Evolutionary conservation across 2,797 vertebrate species (phyloP).

Genomic region (Sebastes reedi): DNA sequence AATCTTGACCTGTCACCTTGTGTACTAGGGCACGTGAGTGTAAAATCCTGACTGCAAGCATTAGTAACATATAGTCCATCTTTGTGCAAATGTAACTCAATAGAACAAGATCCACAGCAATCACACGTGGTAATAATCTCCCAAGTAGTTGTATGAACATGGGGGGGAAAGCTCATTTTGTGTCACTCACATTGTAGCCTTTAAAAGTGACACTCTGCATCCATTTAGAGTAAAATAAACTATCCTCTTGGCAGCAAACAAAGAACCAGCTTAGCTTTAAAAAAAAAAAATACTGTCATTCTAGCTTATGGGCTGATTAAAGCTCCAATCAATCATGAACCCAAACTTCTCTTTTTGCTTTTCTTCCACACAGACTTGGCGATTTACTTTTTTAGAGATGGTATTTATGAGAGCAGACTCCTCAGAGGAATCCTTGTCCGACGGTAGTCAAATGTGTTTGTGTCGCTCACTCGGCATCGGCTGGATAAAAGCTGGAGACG

Average conservation of each 20-base stretch:
- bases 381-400: conserved; percentile 14
- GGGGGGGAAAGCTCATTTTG: conserved; percentile 4
- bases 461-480: not conserved
- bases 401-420: conserved; percentile 37
- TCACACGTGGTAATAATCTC: conserved; percentile 60
- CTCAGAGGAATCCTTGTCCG: conserved; percentile 60
- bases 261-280: conserved; percentile 53
- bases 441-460: conserved; percentile 2
- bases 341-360: conserved; percentile 12
- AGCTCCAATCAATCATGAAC: conserved; percentile 52
- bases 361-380: conserved; percentile 3
- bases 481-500: conserved; percentile 42
- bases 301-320: conserved; percentile 63
- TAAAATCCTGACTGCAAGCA: conserved; percentile 37
- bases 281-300: conserved; percentile 68
- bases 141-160: conserved; percentile 37
- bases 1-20: conserved; percentile 6
- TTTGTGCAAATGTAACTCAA: conserved; percentile 72
- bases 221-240: conserved; percentile 50
- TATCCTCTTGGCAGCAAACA: conserved; percentile 58
- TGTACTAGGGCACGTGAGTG: conserved; percentile 18
- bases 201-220: conserved; percentile 52
- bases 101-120: conserved; percentile 71
- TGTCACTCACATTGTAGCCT: conserved; percentile 34
- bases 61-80: conserved; percentile 43